phyloP scores from a whole-genome alignment of 2,797 vertebrate genomes.

The Siniperca scherzeri region DNA sequence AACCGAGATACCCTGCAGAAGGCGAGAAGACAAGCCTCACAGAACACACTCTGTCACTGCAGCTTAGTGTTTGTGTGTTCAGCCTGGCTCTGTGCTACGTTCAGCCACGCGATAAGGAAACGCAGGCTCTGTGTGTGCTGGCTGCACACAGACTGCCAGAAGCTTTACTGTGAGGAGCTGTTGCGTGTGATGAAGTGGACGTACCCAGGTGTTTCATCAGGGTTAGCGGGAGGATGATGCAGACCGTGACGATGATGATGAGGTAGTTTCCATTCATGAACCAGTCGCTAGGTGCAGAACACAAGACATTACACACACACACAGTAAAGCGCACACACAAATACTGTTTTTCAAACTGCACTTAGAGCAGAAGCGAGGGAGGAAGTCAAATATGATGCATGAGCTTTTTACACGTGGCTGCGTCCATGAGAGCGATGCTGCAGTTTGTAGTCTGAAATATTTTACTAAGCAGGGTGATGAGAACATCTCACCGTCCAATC shows the following conservation, averaged over 20 bases:
- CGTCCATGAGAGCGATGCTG: too few species aligned
- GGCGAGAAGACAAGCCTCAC: constrained; percentile 17
- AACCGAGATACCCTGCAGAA: constrained; percentile 93
- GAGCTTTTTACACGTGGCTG: too few species aligned
- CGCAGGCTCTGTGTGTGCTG: background rate
- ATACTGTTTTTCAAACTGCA: background rate
- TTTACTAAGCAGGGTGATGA: too few species aligned
- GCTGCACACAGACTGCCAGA: background rate
- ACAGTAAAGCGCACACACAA: background rate
- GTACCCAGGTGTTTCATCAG: constrained; percentile 95
- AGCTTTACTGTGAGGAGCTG: background rate
- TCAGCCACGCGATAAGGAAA: background rate
- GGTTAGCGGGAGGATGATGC: constrained; percentile 93
- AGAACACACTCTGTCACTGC: too few species aligned
- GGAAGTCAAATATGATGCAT: background rate
- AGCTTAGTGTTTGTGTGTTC: background rate
- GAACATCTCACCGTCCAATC: too few species aligned
- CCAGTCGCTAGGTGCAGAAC: constrained; percentile 87
- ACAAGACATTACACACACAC: background rate
- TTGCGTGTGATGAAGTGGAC: background rate
- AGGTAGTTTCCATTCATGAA: constrained; percentile 94
- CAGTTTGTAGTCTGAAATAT: too few species aligned
- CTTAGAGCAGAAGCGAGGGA: background rate
- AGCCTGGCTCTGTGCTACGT: background rate
- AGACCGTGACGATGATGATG: constrained; percentile 90